phyloP scores from a whole-genome alignment of 2,113 vertebrate genomes.

The Anguilla rostrata region DNA sequence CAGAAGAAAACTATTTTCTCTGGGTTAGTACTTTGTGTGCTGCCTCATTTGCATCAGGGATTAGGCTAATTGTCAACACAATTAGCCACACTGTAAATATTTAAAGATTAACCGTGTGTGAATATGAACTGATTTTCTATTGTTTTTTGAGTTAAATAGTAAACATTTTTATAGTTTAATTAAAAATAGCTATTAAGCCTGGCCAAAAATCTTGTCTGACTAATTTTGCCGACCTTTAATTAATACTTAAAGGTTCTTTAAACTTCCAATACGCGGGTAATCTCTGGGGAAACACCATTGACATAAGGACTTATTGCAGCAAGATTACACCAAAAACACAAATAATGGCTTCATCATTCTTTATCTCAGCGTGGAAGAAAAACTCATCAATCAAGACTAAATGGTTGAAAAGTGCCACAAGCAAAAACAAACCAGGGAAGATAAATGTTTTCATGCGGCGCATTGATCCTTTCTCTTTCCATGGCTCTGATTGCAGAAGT shows the following conservation, averaged over 20 bases:
- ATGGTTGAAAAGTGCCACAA: constrained; percentile 31
- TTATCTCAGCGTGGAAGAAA: constrained; percentile 39
- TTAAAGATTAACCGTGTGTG: not conserved
- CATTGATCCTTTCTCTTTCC: constrained; percentile 13
- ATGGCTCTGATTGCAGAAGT: not conserved
- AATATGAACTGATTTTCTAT: not conserved
- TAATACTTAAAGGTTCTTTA: too few relatives aligned
- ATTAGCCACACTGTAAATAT: not conserved
- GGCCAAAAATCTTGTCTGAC: not conserved
- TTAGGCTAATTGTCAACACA: constrained; percentile 1
- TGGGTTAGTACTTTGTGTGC: not conserved
- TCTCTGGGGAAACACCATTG: constrained; percentile 63
- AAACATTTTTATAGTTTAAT: not conserved
- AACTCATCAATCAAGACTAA: constrained; percentile 49
- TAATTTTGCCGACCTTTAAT: constrained; percentile 28
- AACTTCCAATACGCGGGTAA: constrained; percentile 51
- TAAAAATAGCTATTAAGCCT: not conserved
- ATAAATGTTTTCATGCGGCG: constrained; percentile 18
- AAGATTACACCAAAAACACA: constrained; percentile 61
- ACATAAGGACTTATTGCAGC: constrained; percentile 42
- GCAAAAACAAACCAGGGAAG: constrained; percentile 14
- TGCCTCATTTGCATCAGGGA: not conserved
- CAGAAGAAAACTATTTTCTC: not conserved
- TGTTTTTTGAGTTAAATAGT: not conserved
- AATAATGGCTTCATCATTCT: constrained; percentile 51